These are phyloP conservation scores for Adelognathus sp. DNA, from an alignment of 2,888 invertebrate genomes.

Conservation along the genomic window DNA sequence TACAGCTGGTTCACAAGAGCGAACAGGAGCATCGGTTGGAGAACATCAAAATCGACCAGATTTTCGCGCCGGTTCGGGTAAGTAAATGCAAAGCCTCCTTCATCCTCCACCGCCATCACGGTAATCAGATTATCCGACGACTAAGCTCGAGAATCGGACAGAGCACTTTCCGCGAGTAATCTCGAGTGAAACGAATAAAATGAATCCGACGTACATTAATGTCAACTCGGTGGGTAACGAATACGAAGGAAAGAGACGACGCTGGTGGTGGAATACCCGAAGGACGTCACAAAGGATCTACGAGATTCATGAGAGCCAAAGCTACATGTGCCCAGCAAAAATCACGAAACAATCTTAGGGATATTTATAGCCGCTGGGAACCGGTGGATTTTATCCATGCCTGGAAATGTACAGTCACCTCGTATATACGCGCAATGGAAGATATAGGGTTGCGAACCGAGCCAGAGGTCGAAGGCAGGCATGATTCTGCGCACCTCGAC, in stretches of 20 bases:
- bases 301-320: conserved; percentile 21
- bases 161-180: not conserved
- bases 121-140: not conserved
- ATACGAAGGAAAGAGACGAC: conserved; percentile 13
- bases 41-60: conserved; percentile 81
- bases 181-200: not conserved
- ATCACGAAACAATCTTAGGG: conserved; percentile 54
- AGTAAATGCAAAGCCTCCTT: conserved; percentile 63
- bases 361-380: conserved; percentile 61
- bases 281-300: conserved; percentile 27
- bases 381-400: conserved; percentile 38
- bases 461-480: conserved; percentile 1
- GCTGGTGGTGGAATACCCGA: not conserved
- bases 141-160: not conserved
- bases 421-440: conserved; percentile 33
- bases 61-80: conserved; percentile 82
- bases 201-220: not conserved
- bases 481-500: conserved; percentile 28
- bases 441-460: not conserved
- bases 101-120: not conserved
- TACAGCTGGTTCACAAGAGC: conserved; percentile 80
- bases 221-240: conserved; percentile 1
- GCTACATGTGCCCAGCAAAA: conserved; percentile 32
- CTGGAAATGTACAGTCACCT: conserved; percentile 21
- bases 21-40: conserved; percentile 77